A percentile compares a stretch with the other conserved stretches of the same genome.
Conservation (phyloP, 2,888 invertebrate genomes). For the Dinocampus coccinellae region DNA sequence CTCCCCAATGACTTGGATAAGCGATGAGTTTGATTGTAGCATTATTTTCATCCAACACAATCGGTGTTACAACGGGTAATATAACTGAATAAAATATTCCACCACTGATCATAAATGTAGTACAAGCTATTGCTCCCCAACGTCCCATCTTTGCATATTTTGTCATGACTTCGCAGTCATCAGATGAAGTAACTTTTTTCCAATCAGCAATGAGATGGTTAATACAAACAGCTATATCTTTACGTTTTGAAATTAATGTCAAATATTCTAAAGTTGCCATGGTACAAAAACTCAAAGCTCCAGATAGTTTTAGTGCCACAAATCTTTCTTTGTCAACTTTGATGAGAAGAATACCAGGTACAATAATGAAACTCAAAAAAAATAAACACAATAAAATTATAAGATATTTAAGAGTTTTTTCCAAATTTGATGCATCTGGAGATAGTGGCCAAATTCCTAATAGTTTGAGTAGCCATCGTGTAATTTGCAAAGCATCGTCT, state of each 20-base stretch:
- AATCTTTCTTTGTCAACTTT: background rate
- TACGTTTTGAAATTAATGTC: conserved; percentile 37
- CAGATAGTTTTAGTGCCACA: conserved; percentile 48
- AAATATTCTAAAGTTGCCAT: conserved; percentile 52
- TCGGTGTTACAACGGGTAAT: conserved; percentile 41
- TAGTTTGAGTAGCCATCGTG: conserved; percentile 51
- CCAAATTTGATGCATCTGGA: background rate
- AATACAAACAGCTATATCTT: conserved; percentile 47
- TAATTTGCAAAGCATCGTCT: conserved; percentile 54
- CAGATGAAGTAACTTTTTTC: background rate
- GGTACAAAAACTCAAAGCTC: conserved; percentile 54
- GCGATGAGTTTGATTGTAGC: conserved; percentile 45
- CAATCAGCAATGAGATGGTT: conserved; percentile 50
- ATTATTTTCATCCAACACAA: conserved; percentile 33
- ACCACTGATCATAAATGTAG: conserved; percentile 48
- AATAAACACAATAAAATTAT: conserved; percentile 6
- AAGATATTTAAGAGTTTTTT: background rate
- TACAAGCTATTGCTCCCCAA: conserved; percentile 42
- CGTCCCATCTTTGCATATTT: conserved; percentile 48
- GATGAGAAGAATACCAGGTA: conserved; percentile 28
- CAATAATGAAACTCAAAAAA: conserved; percentile 23
- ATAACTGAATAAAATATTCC: conserved; percentile 45
- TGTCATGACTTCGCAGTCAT: conserved; percentile 46
- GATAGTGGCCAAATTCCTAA: conserved; percentile 57
- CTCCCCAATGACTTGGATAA: conserved; percentile 48